A percentile compares a stretch with the other conserved stretches of the same genome.
phyloP scores from a whole-genome alignment of 1,140 invertebrate genomes.

The Subanguina moxae region DNA sequence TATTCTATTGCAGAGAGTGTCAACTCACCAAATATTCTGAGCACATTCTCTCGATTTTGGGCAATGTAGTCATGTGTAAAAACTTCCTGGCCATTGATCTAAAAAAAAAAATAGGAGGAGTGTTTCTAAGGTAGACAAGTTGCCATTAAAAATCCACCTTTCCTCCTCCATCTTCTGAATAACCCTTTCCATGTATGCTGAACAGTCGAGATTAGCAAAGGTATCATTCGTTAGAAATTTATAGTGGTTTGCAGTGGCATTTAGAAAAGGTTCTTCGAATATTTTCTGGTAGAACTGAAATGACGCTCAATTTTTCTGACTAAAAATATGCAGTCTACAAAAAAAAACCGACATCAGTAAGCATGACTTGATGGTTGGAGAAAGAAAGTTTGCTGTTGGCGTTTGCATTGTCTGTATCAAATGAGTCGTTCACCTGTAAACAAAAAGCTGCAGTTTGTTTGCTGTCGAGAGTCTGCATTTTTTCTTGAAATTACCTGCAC shows the following conservation, averaged over 20 bases:
- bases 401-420: neutral
- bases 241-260: slow-evolving; percentile 39
- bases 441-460: neutral
- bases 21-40: slow-evolving; percentile 26
- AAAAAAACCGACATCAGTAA: neutral
- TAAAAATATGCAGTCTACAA: neutral
- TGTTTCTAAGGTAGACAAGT: neutral
- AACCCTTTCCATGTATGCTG: slow-evolving; percentile 48
- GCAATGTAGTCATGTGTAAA: slow-evolving; percentile 16
- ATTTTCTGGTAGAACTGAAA: slow-evolving; percentile 41
- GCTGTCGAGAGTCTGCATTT: neutral
- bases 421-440: slow-evolving; percentile 12
- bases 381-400: neutral
- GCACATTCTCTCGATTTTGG: slow-evolving; percentile 28
- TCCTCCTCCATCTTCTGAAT: slow-evolving; percentile 46
- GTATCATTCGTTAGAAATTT: slow-evolving; percentile 34
- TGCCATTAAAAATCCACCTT: neutral
- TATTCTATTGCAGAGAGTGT: too few species aligned
- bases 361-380: slow-evolving; percentile 1
- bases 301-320: slow-evolving; percentile 7
- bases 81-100: slow-evolving; percentile 14
- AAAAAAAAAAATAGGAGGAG: too few species aligned
- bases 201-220: slow-evolving; percentile 39
- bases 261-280: slow-evolving; percentile 42
- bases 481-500: slow-evolving; percentile 31